Evolutionary conservation across 2,888 invertebrate genomes (phyloP).

Genomic region (Ferrisia virgata): DNA sequence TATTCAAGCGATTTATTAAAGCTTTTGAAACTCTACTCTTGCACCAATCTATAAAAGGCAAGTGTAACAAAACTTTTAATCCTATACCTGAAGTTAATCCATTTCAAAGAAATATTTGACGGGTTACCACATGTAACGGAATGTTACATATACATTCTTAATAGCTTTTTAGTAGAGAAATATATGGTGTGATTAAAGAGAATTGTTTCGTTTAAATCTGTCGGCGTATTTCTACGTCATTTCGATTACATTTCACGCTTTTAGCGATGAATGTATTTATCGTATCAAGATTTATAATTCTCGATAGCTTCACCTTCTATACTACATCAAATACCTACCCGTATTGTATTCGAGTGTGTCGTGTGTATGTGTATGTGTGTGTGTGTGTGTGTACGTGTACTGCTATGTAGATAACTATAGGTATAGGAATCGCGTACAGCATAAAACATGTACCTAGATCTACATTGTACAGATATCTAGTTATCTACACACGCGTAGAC

Average conservation of each 20-base stretch:
- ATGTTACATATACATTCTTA: slow-evolving; percentile 15
- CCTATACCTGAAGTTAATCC: slow-evolving; percentile 29
- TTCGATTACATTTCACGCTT: background rate
- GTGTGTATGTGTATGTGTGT: no score
- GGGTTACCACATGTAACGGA: slow-evolving; percentile 10
- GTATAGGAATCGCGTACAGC: no score
- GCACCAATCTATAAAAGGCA: background rate
- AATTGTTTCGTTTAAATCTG: slow-evolving; percentile 25
- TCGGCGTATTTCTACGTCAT: slow-evolving; percentile 12
- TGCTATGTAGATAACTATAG: no score
- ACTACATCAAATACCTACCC: no score
- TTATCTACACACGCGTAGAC: no score
- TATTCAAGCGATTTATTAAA: slow-evolving; percentile 33
- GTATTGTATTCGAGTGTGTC: no score
- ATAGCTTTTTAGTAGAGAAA: slow-evolving; percentile 29
- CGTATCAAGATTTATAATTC: background rate
- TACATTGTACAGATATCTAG: no score
- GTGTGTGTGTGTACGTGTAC: no score
- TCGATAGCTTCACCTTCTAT: background rate
- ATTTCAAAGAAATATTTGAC: slow-evolving; percentile 32
- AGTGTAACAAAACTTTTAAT: slow-evolving; percentile 16
- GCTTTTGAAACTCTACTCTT: slow-evolving; percentile 8
- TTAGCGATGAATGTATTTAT: background rate
- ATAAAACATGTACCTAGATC: no score
- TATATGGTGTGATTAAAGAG: slow-evolving; percentile 5